Conservation (phyloP, 2,888 invertebrate genomes). For the Dastarcus helophoroides region DNA sequence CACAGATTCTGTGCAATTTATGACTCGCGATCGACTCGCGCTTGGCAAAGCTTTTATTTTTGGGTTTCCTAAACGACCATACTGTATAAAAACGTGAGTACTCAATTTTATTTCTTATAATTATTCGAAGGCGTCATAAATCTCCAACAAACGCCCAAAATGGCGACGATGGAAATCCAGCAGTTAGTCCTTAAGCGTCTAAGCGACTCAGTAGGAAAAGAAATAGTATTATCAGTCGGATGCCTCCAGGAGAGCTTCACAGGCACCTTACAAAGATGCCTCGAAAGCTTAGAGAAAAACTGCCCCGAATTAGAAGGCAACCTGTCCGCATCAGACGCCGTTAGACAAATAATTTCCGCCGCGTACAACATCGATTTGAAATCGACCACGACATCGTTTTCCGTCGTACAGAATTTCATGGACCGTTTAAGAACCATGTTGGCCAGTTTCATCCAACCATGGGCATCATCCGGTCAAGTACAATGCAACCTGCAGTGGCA, state of each 20-base stretch:
- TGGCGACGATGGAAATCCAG: conserved; percentile 62
- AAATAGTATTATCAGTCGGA: conserved; percentile 68
- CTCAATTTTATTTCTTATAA: too few relatives aligned
- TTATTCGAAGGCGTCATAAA: too few relatives aligned
- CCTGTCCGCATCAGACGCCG: conserved; percentile 55
- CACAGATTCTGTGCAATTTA: too few relatives aligned
- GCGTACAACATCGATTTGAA: conserved; percentile 67
- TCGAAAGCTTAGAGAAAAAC: conserved; percentile 51
- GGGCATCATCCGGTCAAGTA: conserved; percentile 39
- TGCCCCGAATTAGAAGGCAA: conserved; percentile 42
- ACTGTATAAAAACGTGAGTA: too few relatives aligned
- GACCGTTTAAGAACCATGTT: conserved; percentile 56
- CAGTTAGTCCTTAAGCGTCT: conserved; percentile 62
- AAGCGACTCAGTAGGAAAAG: conserved; percentile 65
- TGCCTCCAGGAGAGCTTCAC: conserved; percentile 73
- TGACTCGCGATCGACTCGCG: too few relatives aligned
- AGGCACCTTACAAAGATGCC: conserved; percentile 69
- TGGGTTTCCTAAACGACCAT: too few relatives aligned
- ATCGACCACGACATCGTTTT: conserved; percentile 50
- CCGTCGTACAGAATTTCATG: conserved; percentile 50
- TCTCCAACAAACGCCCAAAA: conserved; percentile 27
- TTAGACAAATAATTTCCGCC: conserved; percentile 61
- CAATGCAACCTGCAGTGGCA: conserved; percentile 52
- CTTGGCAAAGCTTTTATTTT: too few relatives aligned
- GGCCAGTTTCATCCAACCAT: conserved; percentile 47